These are phyloP conservation scores for Catamblyrhynchus diadema DNA, from an alignment of 2,797 vertebrate species.

Conservation along the genomic window DNA sequence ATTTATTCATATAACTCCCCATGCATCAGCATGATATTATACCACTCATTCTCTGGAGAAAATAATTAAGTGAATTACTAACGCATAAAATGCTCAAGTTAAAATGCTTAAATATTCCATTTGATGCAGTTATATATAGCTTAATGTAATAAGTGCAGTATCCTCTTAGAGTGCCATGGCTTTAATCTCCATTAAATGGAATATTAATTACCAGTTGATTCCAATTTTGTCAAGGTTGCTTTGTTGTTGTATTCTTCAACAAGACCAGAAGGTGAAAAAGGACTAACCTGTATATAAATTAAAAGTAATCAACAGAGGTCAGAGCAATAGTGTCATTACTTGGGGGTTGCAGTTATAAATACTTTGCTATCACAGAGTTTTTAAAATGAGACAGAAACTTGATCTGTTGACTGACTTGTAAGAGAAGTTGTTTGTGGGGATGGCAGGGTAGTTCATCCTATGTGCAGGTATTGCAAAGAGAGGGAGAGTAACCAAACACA, in stretches of 20 bases:
- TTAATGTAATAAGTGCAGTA: slow-evolving; percentile 16
- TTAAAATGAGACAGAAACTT: neutral
- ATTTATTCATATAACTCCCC: slow-evolving; percentile 53
- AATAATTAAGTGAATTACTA: slow-evolving; percentile 70
- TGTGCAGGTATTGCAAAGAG: neutral
- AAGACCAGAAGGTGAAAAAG: neutral
- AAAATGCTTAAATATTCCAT: slow-evolving; percentile 73
- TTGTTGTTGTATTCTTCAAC: neutral
- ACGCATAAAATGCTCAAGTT: slow-evolving; percentile 65
- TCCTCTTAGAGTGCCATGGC: neutral
- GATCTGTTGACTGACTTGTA: neutral
- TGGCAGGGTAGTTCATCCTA: neutral
- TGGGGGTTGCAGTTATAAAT: neutral
- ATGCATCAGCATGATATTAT: slow-evolving; percentile 54
- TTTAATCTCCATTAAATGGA: slow-evolving; percentile 27
- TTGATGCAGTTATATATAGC: slow-evolving; percentile 65
- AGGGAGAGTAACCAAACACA: neutral
- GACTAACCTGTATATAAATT: neutral
- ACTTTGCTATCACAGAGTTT: neutral
- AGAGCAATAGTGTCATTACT: neutral
- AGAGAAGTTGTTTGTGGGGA: neutral
- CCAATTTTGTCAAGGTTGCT: neutral
- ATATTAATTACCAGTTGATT: slow-evolving; percentile 21
- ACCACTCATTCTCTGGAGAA: slow-evolving; percentile 55
- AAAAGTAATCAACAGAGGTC: neutral